These are phyloP conservation scores for Cololabis saira DNA, from an alignment of 2,113 vertebrate genomes.

Conservation along the genomic window DNA sequence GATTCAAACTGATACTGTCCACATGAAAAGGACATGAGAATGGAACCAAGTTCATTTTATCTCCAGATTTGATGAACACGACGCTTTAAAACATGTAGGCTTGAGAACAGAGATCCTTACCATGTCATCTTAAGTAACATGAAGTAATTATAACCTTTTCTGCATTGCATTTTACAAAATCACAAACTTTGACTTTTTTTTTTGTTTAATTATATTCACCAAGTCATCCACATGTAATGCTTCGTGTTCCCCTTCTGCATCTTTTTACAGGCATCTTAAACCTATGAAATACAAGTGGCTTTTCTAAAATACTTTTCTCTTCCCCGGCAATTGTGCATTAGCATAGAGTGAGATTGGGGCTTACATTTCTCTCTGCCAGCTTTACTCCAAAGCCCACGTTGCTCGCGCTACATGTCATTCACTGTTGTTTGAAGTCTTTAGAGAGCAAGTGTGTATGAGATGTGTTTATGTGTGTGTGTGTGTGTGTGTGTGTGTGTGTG, in stretches of 20 bases:
- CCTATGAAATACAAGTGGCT: constrained; percentile 41
- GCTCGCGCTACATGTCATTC: constrained; percentile 67
- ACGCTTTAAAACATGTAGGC: constrained; percentile 45
- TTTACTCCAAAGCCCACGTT: constrained; percentile 59
- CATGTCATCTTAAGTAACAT: constrained; percentile 43
- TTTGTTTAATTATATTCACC: constrained; percentile 32
- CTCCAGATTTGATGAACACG: constrained; percentile 59
- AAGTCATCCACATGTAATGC: constrained; percentile 66
- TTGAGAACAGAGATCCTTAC: constrained; percentile 32
- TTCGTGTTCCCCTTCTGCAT: constrained; percentile 47
- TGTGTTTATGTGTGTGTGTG: constrained; percentile 37
- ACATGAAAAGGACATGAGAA: constrained; percentile 52
- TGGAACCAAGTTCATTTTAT: constrained; percentile 39
- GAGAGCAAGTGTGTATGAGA: constrained; percentile 32
- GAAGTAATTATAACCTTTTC: constrained; percentile 15
- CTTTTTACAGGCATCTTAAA: constrained; percentile 54
- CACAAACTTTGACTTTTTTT: constrained; percentile 12
- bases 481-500: constrained; percentile 11
- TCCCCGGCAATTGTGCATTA: constrained; percentile 55
- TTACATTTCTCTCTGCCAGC: constrained; percentile 56
- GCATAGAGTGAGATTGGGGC: constrained; percentile 46
- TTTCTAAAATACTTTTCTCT: constrained; percentile 55
- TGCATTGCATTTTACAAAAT: constrained; percentile 18
- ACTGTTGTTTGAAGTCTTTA: constrained; percentile 71
- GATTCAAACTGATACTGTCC: constrained; percentile 45